These are phyloP conservation scores for Nicator chloris DNA, from an alignment of 2,113 vertebrate genomes.

Conservation along the genomic window DNA sequence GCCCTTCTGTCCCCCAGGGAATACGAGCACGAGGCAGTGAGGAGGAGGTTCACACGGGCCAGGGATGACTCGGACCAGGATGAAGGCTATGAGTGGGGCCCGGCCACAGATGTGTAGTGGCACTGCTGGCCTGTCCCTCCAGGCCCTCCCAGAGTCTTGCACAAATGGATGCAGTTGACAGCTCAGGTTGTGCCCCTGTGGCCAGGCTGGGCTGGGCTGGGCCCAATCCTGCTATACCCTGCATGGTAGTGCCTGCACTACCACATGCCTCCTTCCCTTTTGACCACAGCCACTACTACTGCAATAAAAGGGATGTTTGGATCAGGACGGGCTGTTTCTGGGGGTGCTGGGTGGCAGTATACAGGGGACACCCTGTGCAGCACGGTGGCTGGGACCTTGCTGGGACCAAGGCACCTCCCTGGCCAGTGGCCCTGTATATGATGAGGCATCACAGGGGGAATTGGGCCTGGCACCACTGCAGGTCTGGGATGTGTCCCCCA, in stretches of 20 bases:
- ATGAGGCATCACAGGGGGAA: fast-evolving
- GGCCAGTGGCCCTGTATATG: fast-evolving
- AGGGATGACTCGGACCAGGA: slow-evolving; percentile 82
- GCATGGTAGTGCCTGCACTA: neutral
- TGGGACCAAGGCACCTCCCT: neutral
- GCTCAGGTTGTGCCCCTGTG: neutral
- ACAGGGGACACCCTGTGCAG: neutral
- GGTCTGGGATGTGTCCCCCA: neutral
- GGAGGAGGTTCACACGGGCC: slow-evolving; percentile 83
- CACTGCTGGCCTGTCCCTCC: neutral
- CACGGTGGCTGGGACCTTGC: neutral
- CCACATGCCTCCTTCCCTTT: neutral
- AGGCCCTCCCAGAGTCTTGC: neutral
- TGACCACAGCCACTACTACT: neutral
- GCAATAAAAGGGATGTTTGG: slow-evolving; percentile 24
- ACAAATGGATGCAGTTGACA: fast-evolving
- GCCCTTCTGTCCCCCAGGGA: slow-evolving; percentile 35
- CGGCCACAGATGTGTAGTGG: slow-evolving; percentile 87
- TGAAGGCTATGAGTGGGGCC: slow-evolving; percentile 85
- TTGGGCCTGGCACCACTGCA: fast-evolving
- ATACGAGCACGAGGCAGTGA: slow-evolving; percentile 81
- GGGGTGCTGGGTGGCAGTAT: fast-evolving
- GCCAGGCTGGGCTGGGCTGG: neutral
- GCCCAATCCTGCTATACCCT: neutral
- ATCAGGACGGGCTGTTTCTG: fast-evolving